Conservation (phyloP, 2,113 vertebrate genomes). For the human region DNA sequence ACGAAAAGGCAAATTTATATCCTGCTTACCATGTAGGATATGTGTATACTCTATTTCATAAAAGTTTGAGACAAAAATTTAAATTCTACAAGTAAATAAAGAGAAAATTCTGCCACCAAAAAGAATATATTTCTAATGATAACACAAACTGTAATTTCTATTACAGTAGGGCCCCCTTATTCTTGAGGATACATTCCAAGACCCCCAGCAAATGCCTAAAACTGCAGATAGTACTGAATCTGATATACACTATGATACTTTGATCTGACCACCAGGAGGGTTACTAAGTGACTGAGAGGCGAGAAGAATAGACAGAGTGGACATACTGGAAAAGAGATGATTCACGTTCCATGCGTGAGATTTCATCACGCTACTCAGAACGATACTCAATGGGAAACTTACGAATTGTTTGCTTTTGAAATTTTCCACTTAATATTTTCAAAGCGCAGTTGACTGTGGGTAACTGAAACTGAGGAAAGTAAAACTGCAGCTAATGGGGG, state of each 20-base stretch:
- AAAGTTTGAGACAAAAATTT: conserved; percentile 3
- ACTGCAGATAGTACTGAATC: background rate
- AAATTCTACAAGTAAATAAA: background rate
- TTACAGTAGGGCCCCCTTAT: background rate
- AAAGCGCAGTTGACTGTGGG: background rate
- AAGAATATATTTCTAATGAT: background rate
- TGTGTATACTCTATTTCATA: background rate
- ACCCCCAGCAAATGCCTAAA: background rate
- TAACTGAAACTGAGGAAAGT: background rate
- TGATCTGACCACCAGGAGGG: background rate
- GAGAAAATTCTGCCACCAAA: background rate
- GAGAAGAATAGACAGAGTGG: background rate
- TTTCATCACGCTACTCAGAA: background rate
- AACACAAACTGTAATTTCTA: background rate
- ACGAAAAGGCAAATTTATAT: background rate
- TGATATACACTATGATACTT: background rate
- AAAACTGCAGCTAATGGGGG: background rate
- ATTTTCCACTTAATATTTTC: background rate
- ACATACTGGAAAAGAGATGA: background rate
- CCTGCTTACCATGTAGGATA: background rate
- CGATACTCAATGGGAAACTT: background rate
- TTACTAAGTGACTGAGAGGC: background rate
- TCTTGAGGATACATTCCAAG: background rate
- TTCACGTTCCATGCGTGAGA: background rate
- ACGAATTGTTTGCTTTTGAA: background rate